Evolutionary conservation across 2,113 vertebrate genomes (phyloP).

Genomic region (Delphinus delphis): DNA sequence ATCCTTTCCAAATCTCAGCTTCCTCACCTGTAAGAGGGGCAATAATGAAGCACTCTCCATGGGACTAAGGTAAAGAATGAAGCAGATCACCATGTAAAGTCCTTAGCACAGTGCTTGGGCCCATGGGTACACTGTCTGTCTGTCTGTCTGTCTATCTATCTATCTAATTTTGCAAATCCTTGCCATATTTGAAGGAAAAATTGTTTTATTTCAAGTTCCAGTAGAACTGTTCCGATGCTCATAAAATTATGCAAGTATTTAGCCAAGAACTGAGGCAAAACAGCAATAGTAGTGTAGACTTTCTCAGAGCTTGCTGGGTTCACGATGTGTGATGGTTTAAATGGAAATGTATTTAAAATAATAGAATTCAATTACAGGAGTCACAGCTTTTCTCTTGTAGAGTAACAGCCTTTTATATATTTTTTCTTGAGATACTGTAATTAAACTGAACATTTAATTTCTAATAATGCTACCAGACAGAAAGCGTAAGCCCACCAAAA

Average conservation of each 20-base stretch:
- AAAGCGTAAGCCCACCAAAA: conserved; percentile 44
- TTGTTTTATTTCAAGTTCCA: conserved; percentile 50
- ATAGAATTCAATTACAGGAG: conserved; percentile 57
- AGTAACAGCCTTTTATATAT: conserved; percentile 37
- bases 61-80: not conserved
- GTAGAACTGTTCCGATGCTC: conserved; percentile 32
- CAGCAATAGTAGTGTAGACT: not conserved
- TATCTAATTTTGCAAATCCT: conserved; percentile 43
- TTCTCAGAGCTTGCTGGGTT: conserved; percentile 40
- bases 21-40: not conserved
- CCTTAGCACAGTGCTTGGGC: not conserved
- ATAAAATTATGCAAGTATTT: conserved; percentile 65
- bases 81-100: not conserved
- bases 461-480: conserved; percentile 50
- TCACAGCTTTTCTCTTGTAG: conserved; percentile 50
- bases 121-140: not conserved
- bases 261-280: conserved; percentile 59
- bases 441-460: conserved; percentile 49
- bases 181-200: conserved; percentile 34
- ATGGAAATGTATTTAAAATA: conserved; percentile 66
- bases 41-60: not conserved
- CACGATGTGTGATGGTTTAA: conserved; percentile 37
- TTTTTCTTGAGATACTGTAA: conserved; percentile 26
- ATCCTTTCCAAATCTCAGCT: not conserved
- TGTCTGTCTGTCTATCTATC: not conserved